Evolutionary conservation across 2,797 vertebrate genomes (phyloP).

Genomic region (Mycteria americana): DNA sequence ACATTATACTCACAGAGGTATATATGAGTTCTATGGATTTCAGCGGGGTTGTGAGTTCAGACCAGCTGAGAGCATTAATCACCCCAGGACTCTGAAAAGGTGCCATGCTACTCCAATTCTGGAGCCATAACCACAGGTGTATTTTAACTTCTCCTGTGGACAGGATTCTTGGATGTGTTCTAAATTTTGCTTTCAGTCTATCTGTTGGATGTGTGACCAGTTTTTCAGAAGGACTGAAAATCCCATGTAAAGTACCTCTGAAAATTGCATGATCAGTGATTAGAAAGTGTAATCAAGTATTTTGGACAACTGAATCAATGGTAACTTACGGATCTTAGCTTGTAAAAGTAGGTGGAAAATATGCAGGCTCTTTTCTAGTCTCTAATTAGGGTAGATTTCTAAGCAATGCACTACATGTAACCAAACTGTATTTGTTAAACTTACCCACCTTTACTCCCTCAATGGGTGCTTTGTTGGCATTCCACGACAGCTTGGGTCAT

Average conservation of each 20-base stretch:
- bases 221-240: neutral
- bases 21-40: neutral
- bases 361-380: neutral
- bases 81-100: neutral
- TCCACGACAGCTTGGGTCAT: neutral
- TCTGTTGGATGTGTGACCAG: neutral
- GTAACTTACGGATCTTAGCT: neutral
- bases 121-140: neutral
- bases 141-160: neutral
- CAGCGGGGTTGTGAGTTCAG: neutral
- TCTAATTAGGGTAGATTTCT: neutral
- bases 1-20: accelerated
- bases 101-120: neutral
- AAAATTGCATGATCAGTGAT: neutral
- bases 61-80: neutral
- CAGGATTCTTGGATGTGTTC: neutral
- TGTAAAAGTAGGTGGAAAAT: neutral
- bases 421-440: neutral
- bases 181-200: neutral
- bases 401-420: neutral
- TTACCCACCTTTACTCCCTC: neutral
- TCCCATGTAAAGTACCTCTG: neutral
- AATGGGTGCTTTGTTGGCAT: neutral
- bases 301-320: neutral
- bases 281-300: neutral